A percentile compares a stretch with the other conserved stretches of the same genome.
phyloP scores from a whole-genome alignment of 2,797 vertebrate genomes.

The Spinibarbus caldwelli region DNA sequence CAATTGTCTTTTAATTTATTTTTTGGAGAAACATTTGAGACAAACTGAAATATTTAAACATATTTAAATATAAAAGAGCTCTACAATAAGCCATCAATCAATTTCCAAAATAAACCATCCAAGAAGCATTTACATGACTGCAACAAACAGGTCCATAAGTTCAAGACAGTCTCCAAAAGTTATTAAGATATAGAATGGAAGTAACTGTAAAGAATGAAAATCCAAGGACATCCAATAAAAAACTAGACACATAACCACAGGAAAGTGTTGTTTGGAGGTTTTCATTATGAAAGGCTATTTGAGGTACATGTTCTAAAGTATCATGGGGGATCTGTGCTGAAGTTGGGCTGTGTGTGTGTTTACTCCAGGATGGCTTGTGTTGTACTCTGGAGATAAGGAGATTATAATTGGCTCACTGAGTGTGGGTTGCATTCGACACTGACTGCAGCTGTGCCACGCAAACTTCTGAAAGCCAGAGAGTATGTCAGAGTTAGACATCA shows the following conservation, averaged over 20 bases:
- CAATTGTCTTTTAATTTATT: not conserved
- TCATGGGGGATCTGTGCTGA: slow-evolving; percentile 25
- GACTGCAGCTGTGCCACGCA: slow-evolving; percentile 39
- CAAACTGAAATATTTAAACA: not conserved
- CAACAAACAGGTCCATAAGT: not conserved
- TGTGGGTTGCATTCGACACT: slow-evolving; percentile 40
- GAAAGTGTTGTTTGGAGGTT: not conserved
- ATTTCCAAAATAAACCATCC: not conserved
- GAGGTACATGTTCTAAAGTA: slow-evolving; percentile 10
- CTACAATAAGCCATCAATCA: not conserved
- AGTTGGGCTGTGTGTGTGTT: slow-evolving; percentile 32
- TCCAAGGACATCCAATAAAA: not conserved
- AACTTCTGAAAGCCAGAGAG: slow-evolving; percentile 25
- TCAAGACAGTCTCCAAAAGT: not conserved
- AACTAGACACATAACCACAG: not conserved
- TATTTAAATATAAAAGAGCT: not conserved
- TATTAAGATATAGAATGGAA: not conserved
- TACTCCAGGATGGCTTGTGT: slow-evolving; percentile 41
- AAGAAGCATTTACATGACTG: not conserved
- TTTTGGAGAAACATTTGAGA: not conserved
- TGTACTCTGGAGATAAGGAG: slow-evolving; percentile 45
- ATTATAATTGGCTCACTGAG: slow-evolving; percentile 47
- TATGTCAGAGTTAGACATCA: slow-evolving; percentile 8
- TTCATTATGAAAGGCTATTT: slow-evolving; percentile 24
- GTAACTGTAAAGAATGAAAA: not conserved